Evolutionary conservation across 2,888 invertebrate genomes (phyloP), one percentile per base, ranked within the genome.

Genomic region (Chloromyia formosa): DNA sequence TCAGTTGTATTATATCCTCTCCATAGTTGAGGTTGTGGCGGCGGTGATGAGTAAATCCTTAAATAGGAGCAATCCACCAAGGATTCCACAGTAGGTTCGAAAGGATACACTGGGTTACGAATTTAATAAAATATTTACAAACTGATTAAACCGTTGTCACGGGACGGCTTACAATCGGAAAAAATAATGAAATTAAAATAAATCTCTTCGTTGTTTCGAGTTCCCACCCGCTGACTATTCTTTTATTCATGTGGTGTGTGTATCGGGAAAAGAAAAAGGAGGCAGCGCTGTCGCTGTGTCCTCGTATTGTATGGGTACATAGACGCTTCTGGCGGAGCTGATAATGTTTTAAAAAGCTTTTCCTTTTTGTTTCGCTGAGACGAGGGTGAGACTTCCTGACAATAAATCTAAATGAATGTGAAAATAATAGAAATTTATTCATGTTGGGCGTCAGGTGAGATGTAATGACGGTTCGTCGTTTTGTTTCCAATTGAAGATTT

Each of bases 121-220:
- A 16, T 58, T 58, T 20, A 35, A 71, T 71, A 35, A 58, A 71
- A 71, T 56, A 71, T 71, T 56, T 56, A 71, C 40, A 71, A 56
- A 40, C 56, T 35, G 40, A 71, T 58, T 53, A 71, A 71, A 56
- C 71, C 71, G 58, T 56, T 42, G 66, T 66, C 66, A 66, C 20
- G 66, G 66, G 71, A 71, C n/a, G 40, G 18, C 58, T 58, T 23
- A 56, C 58, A 58, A 53, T 71, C 18, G 18, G 53, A 14, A 56
- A 35, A 20, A 58, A 42, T 71, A 71, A 71, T 71, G 56, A 27
- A 27, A 71, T 71, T 71, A 71, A 58, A 71, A 56, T 14, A 54
- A 53, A 27, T 53, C 54, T 69, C 18, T 16, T 69, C 27, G 10
- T 69, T 35, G 27, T 35, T 2, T 7, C 27, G 7, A 35, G 27